Evolutionary conservation across 2,113 vertebrate species (phyloP), one percentile per base, ranked within the genome.

Genomic region (Cisticola juncidis): DNA sequence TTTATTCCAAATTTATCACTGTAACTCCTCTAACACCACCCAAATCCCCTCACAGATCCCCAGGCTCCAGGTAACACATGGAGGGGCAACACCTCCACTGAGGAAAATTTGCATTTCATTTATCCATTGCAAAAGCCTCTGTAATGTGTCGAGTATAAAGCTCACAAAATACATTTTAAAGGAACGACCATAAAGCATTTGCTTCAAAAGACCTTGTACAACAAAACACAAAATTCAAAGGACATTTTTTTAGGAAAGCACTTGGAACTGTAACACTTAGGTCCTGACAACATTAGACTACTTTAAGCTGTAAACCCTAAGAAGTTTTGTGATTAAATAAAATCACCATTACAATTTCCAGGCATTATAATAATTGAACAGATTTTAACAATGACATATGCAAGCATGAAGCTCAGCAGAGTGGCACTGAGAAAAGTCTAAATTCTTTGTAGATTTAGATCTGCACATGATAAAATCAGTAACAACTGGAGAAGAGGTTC

Each of bases 341-440:
- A 92, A 93, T 42, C 73, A 94, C 71, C 69, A 71, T 89, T 82
- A 81, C 48, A 90, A 61, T 92, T 94, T 91, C 60, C 51, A 92
- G 82, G 74, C 70, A 73, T 90, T 56, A 57, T 66, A 87, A 71
- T 88, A 29, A 82, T 69, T 65, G 66, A 95, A 96, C 85, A 96
- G 83, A 86, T 94, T 81, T 65, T 68, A 90, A 38, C 38, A 38
- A 79, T 9, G 10, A 92, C 80, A 90, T 35, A 94, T 71, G 74
- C 89, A 95, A 97, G 96, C 90, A 81, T 90, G 86, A 93, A 90
- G 94, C 91, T 95, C 70, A 77, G 80, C 71, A 97, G 89, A 86
- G 66, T 26, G 44, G 80, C 69, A 56, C 79, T 47, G 74, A 94
- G 76, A 72, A 90, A 85, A 70, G 56, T 73, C 73, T 38, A 38